phyloP scores from a whole-genome alignment of 2,888 invertebrate species.

The Apamea monoglypha region DNA sequence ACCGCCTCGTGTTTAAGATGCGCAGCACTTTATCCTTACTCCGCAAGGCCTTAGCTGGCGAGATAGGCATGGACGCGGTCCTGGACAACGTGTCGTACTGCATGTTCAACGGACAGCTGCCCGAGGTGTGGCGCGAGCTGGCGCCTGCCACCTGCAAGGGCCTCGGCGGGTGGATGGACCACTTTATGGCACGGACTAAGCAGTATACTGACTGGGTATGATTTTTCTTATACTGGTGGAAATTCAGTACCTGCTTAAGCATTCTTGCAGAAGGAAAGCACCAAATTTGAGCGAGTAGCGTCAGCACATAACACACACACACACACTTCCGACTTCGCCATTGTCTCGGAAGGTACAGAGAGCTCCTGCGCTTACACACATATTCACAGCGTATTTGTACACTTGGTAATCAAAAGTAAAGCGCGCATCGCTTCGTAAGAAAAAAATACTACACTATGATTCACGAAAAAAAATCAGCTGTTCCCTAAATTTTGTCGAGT shows the following conservation, averaged over 20 bases:
- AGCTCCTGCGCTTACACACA: no score
- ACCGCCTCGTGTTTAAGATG: conserved; percentile 93
- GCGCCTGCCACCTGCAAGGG: conserved; percentile 96
- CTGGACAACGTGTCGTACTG: conserved; percentile 95
- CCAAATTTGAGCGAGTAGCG: not conserved
- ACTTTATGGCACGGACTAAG: conserved; percentile 93
- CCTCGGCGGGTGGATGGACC: conserved; percentile 97
- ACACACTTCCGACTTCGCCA: no score
- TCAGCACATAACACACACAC: no score
- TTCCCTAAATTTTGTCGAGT: not conserved
- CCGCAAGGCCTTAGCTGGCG: conserved; percentile 96
- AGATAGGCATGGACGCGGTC: conserved; percentile 97
- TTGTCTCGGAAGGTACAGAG: no score
- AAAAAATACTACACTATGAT: not conserved
- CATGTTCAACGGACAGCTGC: conserved; percentile 96
- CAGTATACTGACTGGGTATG: conserved; percentile 95
- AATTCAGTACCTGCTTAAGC: not conserved
- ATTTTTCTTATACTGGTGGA: not conserved
- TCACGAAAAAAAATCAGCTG: not conserved
- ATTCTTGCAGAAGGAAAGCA: not conserved
- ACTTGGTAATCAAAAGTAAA: no score
- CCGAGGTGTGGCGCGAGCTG: conserved; percentile 94
- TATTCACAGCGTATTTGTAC: no score
- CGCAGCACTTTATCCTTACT: conserved; percentile 92
- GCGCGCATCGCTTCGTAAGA: no score